Conservation (phyloP, 2,797 vertebrate genomes). For the Poeciliopsis infans region DNA sequence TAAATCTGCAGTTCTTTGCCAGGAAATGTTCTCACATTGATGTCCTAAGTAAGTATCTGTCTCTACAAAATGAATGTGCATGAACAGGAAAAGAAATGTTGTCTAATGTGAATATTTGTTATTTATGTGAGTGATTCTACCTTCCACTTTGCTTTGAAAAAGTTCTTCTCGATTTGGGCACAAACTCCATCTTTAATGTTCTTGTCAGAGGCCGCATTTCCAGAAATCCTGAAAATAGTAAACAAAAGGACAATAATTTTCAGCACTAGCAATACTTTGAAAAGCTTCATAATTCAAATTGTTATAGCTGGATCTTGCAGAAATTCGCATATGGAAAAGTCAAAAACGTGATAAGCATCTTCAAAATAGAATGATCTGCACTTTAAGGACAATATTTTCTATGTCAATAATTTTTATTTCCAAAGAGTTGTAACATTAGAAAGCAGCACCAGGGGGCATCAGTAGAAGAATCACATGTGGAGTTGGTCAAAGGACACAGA, state of each 20-base stretch:
- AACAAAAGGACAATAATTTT: not conserved
- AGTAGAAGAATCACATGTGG: not conserved
- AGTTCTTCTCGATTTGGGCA: slow-evolving; percentile 98
- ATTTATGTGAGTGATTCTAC: slow-evolving; percentile 64
- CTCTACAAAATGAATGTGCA: too few species aligned
- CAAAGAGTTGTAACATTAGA: not conserved
- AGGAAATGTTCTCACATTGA: not conserved
- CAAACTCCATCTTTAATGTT: slow-evolving; percentile 99
- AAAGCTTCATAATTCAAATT: not conserved
- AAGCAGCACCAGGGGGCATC: not conserved
- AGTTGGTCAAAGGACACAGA: slow-evolving; percentile 7
- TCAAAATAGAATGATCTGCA: not conserved
- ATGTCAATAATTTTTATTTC: not conserved
- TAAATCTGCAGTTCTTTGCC: not conserved
- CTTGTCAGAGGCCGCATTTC: slow-evolving; percentile 97
- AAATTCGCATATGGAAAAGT: not conserved
- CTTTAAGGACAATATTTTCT: not conserved
- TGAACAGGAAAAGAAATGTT: not conserved
- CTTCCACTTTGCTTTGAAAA: slow-evolving; percentile 99
- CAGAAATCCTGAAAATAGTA: slow-evolving; percentile 88
- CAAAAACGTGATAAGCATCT: not conserved
- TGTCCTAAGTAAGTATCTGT: too few species aligned
- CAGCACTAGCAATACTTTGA: not conserved
- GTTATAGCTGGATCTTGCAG: not conserved
- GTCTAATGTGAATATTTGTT: not conserved